These are phyloP conservation scores for Ruditapes philippinarum DNA, from an alignment of 1,140 invertebrate species.

Conservation along the genomic window DNA sequence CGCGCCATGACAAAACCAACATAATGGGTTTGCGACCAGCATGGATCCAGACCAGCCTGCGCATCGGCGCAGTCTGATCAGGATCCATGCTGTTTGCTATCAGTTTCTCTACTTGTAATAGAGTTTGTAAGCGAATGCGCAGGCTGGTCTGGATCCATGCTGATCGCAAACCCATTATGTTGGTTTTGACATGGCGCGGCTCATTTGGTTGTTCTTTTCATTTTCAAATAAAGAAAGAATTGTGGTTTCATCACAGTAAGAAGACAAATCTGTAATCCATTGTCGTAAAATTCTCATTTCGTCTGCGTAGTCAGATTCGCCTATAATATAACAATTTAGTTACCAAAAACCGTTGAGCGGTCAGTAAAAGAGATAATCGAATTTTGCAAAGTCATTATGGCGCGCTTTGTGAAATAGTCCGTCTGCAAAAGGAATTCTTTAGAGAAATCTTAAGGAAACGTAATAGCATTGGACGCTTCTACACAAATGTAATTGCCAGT, in stretches of 20 bases:
- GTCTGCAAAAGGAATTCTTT: background rate
- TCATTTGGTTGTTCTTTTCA: no score
- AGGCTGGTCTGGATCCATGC: no score
- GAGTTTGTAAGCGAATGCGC: no score
- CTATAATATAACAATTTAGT: constrained; percentile 38
- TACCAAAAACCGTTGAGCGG: constrained; percentile 4
- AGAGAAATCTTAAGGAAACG: constrained; percentile 36
- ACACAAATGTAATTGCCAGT: constrained; percentile 39
- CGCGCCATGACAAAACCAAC: no score
- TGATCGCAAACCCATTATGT: no score
- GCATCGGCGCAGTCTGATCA: no score
- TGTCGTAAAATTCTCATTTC: background rate
- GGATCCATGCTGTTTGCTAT: no score
- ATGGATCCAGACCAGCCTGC: no score
- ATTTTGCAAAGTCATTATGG: constrained; percentile 21
- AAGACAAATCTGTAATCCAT: background rate
- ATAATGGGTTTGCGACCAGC: no score
- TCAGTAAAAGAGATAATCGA: constrained; percentile 12
- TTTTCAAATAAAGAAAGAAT: no score
- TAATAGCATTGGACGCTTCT: constrained; percentile 21
- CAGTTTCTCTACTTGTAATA: no score
- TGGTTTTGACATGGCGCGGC: no score
- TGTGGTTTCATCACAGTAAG: background rate
- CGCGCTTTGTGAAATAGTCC: background rate
- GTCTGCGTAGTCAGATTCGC: background rate